Percentiles rank a stretch among this genome's conserved stretches.
phyloP scores from a whole-genome alignment of 1,140 invertebrate genomes.

The Protaetia brevitarsis region DNA sequence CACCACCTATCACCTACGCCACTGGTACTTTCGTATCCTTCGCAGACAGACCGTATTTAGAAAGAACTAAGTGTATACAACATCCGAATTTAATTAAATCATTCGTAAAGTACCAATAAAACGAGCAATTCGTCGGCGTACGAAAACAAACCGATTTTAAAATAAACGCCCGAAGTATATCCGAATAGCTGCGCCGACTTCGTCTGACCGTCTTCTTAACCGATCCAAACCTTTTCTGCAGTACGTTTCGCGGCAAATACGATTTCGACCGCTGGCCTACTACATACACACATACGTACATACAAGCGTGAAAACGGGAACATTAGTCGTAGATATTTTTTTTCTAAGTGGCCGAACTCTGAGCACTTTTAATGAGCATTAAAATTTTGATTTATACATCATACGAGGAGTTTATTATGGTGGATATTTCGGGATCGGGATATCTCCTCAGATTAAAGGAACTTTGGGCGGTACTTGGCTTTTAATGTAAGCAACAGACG shows the following conservation, averaged over 20 bases:
- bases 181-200: not conserved
- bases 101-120: not conserved
- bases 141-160: conserved; percentile 20
- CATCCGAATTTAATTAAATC: conserved; percentile 7
- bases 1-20: not conserved
- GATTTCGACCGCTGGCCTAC: not conserved
- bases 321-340: no score
- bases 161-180: not conserved
- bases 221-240: no score
- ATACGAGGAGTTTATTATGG: conserved; percentile 21
- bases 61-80: not conserved
- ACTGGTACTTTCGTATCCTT: not conserved
- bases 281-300: not conserved
- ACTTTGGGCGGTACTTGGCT: conserved; percentile 12
- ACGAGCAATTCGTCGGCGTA: conserved; percentile 3
- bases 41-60: not conserved
- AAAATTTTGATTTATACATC: conserved; percentile 22
- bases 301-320: not conserved
- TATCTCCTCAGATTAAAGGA: conserved; percentile 10
- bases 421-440: conserved; percentile 20
- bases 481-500: conserved; percentile 16
- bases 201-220: not conserved
- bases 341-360: conserved; percentile 1
- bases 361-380: conserved; percentile 19
- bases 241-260: not conserved